Conservation (phyloP, 2,888 invertebrate species). For the Zygaena filipendulae region DNA sequence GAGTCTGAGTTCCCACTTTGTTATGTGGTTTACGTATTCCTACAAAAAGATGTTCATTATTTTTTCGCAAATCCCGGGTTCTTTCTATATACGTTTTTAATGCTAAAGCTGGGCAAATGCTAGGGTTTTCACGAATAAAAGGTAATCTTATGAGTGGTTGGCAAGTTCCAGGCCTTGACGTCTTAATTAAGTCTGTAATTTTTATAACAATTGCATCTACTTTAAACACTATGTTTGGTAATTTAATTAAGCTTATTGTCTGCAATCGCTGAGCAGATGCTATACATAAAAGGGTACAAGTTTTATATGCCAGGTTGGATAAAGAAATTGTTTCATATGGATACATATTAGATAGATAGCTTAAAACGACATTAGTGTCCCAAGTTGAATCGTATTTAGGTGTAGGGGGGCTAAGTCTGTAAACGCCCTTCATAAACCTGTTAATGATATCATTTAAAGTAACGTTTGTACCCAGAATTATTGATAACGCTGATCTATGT, state of each 20-base stretch:
- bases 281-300: conserved; percentile 8
- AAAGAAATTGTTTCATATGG: too few relatives aligned
- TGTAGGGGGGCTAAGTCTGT: conserved; percentile 16
- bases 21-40: conserved; percentile 12
- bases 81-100: conserved; percentile 3
- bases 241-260: conserved; percentile 16
- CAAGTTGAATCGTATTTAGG: conserved; percentile 21
- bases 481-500: conserved; percentile 20
- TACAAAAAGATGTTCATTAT: conserved; percentile 8
- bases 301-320: too few relatives aligned
- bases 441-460: conserved; percentile 15
- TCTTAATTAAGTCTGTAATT: conserved; percentile 16
- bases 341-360: too few relatives aligned
- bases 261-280: conserved; percentile 16
- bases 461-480: conserved; percentile 19
- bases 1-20: conserved; percentile 8
- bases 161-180: conserved; percentile 5
- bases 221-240: conserved; percentile 11
- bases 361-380: conserved; percentile 20
- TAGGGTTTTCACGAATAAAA: conserved; percentile 8
- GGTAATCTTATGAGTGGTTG: conserved; percentile 15
- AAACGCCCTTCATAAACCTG: conserved; percentile 19
- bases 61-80: conserved; percentile 6
- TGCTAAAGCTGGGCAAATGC: conserved; percentile 12
- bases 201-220: conserved; percentile 6